Evolutionary conservation across 1,140 invertebrate species (phyloP).

Genomic region (Lasioglossum baleicum): DNA sequence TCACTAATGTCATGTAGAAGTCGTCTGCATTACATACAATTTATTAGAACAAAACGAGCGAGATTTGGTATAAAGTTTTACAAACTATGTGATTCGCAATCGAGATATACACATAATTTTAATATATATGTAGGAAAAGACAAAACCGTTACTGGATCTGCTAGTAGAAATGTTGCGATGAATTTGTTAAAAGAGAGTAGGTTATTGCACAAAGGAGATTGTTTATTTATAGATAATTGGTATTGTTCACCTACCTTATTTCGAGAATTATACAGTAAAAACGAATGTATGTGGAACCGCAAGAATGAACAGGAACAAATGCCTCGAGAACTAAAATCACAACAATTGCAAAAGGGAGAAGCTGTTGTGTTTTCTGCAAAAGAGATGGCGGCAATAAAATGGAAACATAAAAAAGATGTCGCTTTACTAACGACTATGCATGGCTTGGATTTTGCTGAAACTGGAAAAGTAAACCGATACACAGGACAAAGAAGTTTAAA

Average conservation of each 20-base stretch:
- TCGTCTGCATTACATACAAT: constrained; percentile 36
- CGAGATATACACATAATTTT: constrained; percentile 36
- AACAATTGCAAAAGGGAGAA: constrained; percentile 28
- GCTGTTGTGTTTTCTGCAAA: constrained; percentile 38
- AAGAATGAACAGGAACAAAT: background rate
- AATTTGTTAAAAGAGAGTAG: background rate
- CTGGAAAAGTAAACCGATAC: constrained; percentile 36
- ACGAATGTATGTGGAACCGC: too few relatives aligned
- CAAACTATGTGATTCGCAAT: constrained; percentile 37
- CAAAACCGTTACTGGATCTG: constrained; percentile 19
- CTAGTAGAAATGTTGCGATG: constrained; percentile 81
- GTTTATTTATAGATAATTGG: background rate
- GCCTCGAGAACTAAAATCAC: constrained; percentile 16
- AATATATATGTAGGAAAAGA: constrained; percentile 45
- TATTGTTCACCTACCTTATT: background rate
- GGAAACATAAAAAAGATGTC: constrained; percentile 41
- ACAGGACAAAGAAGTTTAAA: constrained; percentile 43
- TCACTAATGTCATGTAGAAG: constrained; percentile 42
- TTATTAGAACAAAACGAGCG: constrained; percentile 32
- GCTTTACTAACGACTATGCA: constrained; percentile 37
- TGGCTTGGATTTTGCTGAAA: background rate
- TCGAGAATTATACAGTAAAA: too few relatives aligned
- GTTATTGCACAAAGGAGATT: background rate
- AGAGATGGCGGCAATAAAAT: constrained; percentile 39
- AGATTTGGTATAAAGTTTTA: constrained; percentile 47